Evolutionary conservation across 2,888 invertebrate species (phyloP).

Genomic region (Dynastes grantii): DNA sequence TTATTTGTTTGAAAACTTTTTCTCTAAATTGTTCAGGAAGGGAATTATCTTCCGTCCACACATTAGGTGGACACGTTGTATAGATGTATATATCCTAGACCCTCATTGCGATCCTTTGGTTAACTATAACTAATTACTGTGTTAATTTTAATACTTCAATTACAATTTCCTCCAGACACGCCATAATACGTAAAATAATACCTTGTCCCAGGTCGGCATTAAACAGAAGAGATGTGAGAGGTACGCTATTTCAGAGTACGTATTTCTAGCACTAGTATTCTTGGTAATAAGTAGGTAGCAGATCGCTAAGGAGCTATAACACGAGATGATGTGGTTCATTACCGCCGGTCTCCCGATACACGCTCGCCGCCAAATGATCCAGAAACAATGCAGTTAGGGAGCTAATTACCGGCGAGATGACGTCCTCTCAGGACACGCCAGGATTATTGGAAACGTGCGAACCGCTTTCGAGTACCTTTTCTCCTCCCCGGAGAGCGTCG

Average conservation of each 20-base stretch:
- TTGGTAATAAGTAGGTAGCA: neutral
- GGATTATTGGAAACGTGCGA: constrained; percentile 41
- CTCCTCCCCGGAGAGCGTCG: neutral
- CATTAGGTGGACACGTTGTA: too few relatives aligned
- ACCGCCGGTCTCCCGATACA: constrained; percentile 10
- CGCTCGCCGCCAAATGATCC: constrained; percentile 26
- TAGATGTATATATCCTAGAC: too few relatives aligned
- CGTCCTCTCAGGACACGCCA: constrained; percentile 9
- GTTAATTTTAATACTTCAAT: too few relatives aligned
- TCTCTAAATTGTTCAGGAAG: too few relatives aligned
- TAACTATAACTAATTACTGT: too few relatives aligned
- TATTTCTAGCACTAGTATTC: neutral
- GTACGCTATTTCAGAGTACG: neutral
- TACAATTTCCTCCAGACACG: too few relatives aligned
- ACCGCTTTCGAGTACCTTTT: constrained; percentile 8
- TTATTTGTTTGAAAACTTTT: too few relatives aligned
- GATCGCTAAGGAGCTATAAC: constrained; percentile 14
- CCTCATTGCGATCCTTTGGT: too few relatives aligned
- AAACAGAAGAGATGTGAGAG: too few relatives aligned
- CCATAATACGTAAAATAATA: too few relatives aligned
- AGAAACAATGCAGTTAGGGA: constrained; percentile 45
- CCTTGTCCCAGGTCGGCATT: too few relatives aligned
- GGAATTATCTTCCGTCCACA: too few relatives aligned
- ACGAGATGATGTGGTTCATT: constrained; percentile 18
- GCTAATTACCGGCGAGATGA: constrained; percentile 32